Percentiles rank a stretch among this genome's conserved stretches.
phyloP scores from a whole-genome alignment of 2,113 vertebrate species.

The Myiozetetes cayanensis region DNA sequence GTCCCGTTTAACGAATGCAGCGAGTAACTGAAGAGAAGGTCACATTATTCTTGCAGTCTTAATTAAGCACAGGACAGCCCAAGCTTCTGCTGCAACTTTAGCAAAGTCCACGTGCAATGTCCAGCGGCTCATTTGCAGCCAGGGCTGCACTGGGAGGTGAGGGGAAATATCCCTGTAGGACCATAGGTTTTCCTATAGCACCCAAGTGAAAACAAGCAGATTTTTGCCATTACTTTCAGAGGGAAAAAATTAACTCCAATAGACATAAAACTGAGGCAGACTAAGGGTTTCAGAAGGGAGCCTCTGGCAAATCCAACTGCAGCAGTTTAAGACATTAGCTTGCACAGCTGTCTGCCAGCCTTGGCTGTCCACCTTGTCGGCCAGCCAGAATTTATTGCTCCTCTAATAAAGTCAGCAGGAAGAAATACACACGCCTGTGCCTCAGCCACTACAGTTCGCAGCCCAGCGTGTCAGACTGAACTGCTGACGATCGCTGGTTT shows the following conservation, averaged over 20 bases:
- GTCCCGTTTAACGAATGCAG: background rate
- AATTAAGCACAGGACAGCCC: background rate
- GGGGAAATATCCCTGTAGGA: background rate
- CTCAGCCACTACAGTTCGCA: background rate
- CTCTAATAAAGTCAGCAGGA: slow-evolving; percentile 52
- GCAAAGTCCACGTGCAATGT: accelerated
- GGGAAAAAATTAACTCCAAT: background rate
- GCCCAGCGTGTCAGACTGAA: background rate
- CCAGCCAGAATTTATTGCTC: slow-evolving; percentile 36
- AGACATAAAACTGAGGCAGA: background rate
- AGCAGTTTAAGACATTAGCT: slow-evolving; percentile 49
- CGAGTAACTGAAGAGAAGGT: background rate
- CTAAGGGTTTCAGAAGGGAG: background rate
- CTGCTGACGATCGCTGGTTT: background rate
- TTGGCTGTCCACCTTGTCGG: slow-evolving; percentile 6
- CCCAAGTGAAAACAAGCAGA: background rate
- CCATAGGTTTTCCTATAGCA: background rate
- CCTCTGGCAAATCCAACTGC: background rate
- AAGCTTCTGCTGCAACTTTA: background rate
- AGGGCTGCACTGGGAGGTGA: background rate
- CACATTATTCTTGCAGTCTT: background rate
- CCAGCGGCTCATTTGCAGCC: background rate
- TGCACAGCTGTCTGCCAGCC: slow-evolving; percentile 45
- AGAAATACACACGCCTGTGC: slow-evolving; percentile 33
- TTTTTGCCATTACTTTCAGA: background rate